Conservation (phyloP, 2,113 vertebrate species). For the Illadopsis cleaveri region DNA sequence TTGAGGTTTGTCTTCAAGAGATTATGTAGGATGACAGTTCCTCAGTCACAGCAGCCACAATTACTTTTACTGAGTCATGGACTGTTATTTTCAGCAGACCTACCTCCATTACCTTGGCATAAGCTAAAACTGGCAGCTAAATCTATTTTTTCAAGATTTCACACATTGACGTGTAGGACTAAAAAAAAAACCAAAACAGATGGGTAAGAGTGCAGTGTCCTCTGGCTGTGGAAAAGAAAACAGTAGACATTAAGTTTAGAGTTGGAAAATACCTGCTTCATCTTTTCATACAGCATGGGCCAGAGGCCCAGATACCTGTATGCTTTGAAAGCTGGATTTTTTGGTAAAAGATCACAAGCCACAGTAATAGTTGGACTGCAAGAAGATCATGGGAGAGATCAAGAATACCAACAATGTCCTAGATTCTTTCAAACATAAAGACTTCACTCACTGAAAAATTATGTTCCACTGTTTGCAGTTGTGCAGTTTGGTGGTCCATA, state of each 20-base stretch:
- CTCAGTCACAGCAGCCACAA: background rate
- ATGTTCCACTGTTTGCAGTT: background rate
- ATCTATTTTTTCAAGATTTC: background rate
- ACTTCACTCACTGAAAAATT: background rate
- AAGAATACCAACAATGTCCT: background rate
- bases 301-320: background rate
- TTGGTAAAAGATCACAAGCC: background rate
- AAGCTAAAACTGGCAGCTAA: background rate
- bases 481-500: background rate
- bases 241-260: background rate
- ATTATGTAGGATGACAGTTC: background rate
- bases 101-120: background rate
- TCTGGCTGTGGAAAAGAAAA: background rate
- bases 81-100: background rate
- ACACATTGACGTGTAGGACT: background rate
- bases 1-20: background rate
- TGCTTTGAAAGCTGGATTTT: background rate
- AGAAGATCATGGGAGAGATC: background rate
- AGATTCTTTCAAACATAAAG: background rate
- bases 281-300: background rate
- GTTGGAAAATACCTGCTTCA: background rate
- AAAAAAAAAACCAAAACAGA: background rate
- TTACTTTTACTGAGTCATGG: background rate
- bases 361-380: background rate
- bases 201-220: background rate